A percentile compares a stretch with the other conserved stretches of the same genome.
phyloP scores from a whole-genome alignment of 2,888 invertebrate species.

The Sympetrum striolatum region DNA sequence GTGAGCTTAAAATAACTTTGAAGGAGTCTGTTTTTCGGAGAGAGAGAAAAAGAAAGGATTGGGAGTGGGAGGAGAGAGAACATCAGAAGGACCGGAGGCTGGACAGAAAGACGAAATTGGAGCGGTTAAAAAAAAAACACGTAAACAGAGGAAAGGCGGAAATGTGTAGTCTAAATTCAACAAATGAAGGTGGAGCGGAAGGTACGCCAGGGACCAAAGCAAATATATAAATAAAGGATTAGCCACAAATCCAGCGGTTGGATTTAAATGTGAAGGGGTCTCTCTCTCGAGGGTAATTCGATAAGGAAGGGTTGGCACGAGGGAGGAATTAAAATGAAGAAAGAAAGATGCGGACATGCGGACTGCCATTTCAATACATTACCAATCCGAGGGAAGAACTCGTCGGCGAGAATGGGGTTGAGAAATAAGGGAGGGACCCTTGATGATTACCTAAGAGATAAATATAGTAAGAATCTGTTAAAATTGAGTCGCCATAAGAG shows the following conservation, averaged over 20 bases:
- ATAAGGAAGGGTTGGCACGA: constrained; percentile 26
- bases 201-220: constrained; percentile 14
- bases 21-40: not conserved
- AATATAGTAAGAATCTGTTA: no score
- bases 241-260: not conserved
- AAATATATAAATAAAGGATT: constrained; percentile 43
- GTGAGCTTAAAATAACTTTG: no score
- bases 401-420: no score
- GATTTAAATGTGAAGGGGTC: constrained; percentile 25
- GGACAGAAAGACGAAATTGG: not conserved
- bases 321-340: constrained; percentile 8
- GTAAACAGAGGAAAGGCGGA: constrained; percentile 18
- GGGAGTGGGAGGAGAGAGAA: no score
- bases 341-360: not conserved
- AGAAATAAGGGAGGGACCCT: no score
- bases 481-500: no score
- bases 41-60: not conserved
- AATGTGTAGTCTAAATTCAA: constrained; percentile 21
- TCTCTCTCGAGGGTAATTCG: constrained; percentile 23
- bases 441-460: no score
- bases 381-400: not conserved
- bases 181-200: constrained; percentile 11
- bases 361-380: not conserved
- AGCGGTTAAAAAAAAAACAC: not conserved
- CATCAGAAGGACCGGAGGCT: not conserved